Evolutionary conservation across 2,797 vertebrate genomes (phyloP).

Genomic region (Tachyglossus aculeatus): DNA sequence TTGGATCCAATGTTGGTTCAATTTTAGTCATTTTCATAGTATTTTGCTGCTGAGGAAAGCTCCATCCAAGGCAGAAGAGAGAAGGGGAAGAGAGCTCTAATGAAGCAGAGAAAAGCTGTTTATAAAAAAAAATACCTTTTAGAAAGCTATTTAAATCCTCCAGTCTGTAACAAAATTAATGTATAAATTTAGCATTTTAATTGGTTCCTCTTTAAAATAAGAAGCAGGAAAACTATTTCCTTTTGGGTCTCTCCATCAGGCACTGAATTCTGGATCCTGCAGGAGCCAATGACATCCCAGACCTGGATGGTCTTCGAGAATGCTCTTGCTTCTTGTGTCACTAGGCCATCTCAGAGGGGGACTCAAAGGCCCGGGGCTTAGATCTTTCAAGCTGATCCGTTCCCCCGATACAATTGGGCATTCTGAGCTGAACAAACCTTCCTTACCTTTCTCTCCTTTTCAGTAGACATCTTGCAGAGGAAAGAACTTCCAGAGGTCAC

Average conservation of each 20-base stretch:
- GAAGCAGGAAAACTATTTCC: constrained; percentile 6
- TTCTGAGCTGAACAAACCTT: too few species aligned
- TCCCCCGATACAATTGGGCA: too few species aligned
- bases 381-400: too few species aligned
- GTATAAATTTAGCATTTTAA: constrained; percentile 19
- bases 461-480: too few species aligned
- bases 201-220: constrained; percentile 10
- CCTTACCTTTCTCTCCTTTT: too few species aligned
- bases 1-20: background rate
- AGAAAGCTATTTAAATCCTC: constrained; percentile 53
- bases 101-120: constrained; percentile 27
- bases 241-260: background rate
- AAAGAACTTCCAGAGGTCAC: too few species aligned
- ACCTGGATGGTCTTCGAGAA: too few species aligned
- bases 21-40: constrained; percentile 24
- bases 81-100: constrained; percentile 2
- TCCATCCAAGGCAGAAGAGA: background rate
- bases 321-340: too few species aligned
- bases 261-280: too few species aligned
- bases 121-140: constrained; percentile 63
- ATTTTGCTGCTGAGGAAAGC: constrained; percentile 19
- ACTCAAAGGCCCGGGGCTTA: too few species aligned
- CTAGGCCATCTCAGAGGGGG: too few species aligned
- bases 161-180: constrained; percentile 34
- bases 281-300: too few species aligned